These are phyloP conservation scores for Balanococcus diminutus DNA, from an alignment of 2,888 invertebrate genomes.

Conservation along the genomic window DNA sequence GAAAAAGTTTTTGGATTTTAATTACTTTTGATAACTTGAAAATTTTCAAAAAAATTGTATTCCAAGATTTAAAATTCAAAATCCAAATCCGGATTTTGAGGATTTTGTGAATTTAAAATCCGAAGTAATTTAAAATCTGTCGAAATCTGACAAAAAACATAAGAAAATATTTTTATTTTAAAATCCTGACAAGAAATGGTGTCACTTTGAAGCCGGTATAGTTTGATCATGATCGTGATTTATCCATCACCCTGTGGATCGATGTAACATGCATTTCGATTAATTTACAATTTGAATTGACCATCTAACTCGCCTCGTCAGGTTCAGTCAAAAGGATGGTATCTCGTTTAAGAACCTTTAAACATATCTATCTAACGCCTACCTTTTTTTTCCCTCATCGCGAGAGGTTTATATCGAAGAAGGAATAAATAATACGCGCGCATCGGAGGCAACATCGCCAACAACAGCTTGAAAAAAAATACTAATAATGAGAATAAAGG, in stretches of 20 bases:
- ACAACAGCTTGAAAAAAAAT: not conserved
- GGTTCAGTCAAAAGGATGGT: conserved; percentile 1
- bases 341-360: conserved; percentile 44
- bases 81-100: no score
- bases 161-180: no score
- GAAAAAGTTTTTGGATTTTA: no score
- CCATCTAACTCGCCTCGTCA: conserved; percentile 19
- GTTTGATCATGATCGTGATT: not conserved
- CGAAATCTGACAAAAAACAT: no score
- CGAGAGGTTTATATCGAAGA: not conserved
- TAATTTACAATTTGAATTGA: conserved; percentile 39
- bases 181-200: no score
- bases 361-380: not conserved
- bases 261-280: not conserved
- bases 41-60: no score
- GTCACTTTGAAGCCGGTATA: no score
- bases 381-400: not conserved
- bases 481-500: not conserved
- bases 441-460: not conserved
- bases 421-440: not conserved
- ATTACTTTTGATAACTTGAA: no score
- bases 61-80: no score
- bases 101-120: no score
- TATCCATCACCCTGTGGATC: not conserved
- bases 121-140: no score